Base-by-base conservation (phyloP, 2,797 vertebrate genomes). In the Falco rusticolus region DNA sequence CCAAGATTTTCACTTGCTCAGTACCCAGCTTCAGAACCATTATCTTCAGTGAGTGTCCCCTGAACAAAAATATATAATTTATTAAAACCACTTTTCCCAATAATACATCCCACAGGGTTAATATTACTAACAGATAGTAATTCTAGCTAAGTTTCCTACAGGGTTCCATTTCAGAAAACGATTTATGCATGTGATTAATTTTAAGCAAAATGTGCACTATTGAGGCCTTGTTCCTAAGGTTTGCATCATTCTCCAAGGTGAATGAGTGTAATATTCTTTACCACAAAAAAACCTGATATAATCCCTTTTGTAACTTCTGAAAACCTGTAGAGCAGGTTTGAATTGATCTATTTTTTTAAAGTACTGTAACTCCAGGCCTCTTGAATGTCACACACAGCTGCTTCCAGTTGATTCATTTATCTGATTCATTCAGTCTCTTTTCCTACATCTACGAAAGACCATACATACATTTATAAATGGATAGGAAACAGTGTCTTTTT, bases 51-150 rank as follows among this genome's bases (percentile, higher is more conserved):
- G 5, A 33, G 19, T n/a, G 18, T 43, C 12, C 16, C 41, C n/a
- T 64, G 64, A 92, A 92, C 8, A 90, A 92, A 89, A 76, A 20
- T 0, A 2, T 50, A 79, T 71, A 54, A 59, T 87, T 89, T 93
- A 74, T 92, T 83, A 87, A 86, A 94, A 75, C n/a, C 29, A 26
- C 22, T 93, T 91, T 77, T 63, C 63, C 60, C 21, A 80, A n/a
- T 29, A 93, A 64, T 37, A 47, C 47, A 59, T 64, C 59, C 59
- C 85, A 76, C 39, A 56, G 74, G 25, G 54, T 69, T 88, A 91
- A 61, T 74, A 56, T 45, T 70, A 13, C 48, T 87, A 82, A 84
- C 13, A 69, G 14, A 26, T 56, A 84, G 31, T 64, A 90, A 94
- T 90, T 96, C 66, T 56, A 93, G 28, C 18, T 79, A 72, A 60